phyloP scores from a whole-genome alignment of 2,888 invertebrate genomes.

The Octonoba sinensis region DNA sequence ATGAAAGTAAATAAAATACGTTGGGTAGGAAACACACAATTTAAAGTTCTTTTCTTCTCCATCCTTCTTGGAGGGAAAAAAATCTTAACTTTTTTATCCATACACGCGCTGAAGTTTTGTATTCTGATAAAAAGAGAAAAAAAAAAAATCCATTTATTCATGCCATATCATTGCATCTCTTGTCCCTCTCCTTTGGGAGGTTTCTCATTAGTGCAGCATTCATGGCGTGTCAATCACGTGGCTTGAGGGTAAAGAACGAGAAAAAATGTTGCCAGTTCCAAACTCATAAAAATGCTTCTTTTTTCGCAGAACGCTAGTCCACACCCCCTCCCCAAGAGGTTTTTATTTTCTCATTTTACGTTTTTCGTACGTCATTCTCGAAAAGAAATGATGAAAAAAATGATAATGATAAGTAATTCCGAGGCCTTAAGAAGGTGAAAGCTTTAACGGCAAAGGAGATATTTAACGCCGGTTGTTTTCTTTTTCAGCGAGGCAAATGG shows the following conservation, averaged over 20 bases:
- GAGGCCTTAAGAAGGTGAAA: too few species aligned
- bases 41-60: too few species aligned
- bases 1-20: too few species aligned
- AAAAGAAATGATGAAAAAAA: slow-evolving; percentile 2
- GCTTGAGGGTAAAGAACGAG: slow-evolving; percentile 18
- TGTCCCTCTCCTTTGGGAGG: background rate
- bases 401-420: too few species aligned
- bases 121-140: too few species aligned
- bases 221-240: slow-evolving; percentile 44
- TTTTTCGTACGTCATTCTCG: background rate
- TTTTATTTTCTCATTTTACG: background rate
- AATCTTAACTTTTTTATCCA: too few species aligned
- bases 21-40: too few species aligned
- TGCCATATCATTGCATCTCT: background rate
- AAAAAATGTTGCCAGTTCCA: slow-evolving; percentile 3
- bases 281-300: too few species aligned
- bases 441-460: background rate
- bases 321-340: background rate
- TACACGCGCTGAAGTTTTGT: too few species aligned
- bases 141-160: background rate
- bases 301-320: background rate
- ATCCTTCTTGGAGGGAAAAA: too few species aligned
- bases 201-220: slow-evolving; percentile 45
- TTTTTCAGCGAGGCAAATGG: background rate
- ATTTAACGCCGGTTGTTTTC: background rate